Conservation (phyloP, 2,113 vertebrate genomes). For the Etheostoma cragini region DNA sequence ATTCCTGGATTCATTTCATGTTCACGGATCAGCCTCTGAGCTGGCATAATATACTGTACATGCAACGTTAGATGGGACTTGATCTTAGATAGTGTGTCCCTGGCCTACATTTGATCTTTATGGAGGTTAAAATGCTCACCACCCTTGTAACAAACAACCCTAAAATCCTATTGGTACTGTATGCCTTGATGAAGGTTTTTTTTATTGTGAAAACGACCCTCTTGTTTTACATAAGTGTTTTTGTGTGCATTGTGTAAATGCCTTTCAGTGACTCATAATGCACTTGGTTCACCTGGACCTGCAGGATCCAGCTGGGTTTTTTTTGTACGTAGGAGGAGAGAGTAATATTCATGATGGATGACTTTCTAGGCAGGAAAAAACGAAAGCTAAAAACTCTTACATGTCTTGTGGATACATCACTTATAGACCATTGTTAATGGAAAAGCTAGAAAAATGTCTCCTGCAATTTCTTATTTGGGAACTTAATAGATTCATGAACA, state of each 20-base stretch:
- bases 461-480: conserved; percentile 8
- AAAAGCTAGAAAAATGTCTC: conserved; percentile 3
- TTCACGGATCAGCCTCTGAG: conserved; percentile 36
- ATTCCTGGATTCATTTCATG: conserved; percentile 41
- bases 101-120: conserved; percentile 19
- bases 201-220: background rate
- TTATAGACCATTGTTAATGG: conserved; percentile 17
- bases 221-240: background rate
- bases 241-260: background rate
- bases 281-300: conserved; percentile 36
- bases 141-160: conserved; percentile 8
- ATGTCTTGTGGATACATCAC: conserved; percentile 35
- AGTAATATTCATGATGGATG: conserved; percentile 68
- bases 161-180: background rate
- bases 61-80: conserved; percentile 1
- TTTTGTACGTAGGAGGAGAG: conserved; percentile 32
- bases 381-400: conserved; percentile 14
- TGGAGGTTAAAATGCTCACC: conserved; percentile 10
- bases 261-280: conserved; percentile 13
- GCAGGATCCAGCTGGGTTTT: conserved; percentile 47
- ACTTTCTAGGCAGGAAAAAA: conserved; percentile 35
- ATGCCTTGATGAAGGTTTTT: background rate
- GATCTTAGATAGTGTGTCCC: background rate
- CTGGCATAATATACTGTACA: conserved; percentile 30
- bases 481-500: background rate